Evolutionary conservation across 2,113 vertebrate species (phyloP).

Genomic region (Andinoacara biseriatus): DNA sequence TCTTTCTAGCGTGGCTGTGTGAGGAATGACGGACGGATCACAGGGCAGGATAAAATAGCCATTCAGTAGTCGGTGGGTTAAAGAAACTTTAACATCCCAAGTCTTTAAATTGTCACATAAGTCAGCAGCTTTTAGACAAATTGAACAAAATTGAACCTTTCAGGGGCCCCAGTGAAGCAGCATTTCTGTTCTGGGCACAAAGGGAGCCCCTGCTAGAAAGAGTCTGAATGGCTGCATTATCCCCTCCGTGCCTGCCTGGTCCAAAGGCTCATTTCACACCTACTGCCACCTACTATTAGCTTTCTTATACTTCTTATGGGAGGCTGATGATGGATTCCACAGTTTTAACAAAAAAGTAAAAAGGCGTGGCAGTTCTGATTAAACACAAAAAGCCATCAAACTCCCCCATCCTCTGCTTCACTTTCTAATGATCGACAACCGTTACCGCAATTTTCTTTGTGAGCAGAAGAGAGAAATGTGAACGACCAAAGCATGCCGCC

Average conservation of each 20-base stretch:
- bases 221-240: slow-evolving; percentile 83
- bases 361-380: slow-evolving; percentile 75
- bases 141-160: slow-evolving; percentile 84
- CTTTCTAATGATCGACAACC: slow-evolving; percentile 60
- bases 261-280: slow-evolving; percentile 81
- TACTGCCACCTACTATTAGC: slow-evolving; percentile 84
- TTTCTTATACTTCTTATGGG: slow-evolving; percentile 81
- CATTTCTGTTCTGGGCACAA: slow-evolving; percentile 78
- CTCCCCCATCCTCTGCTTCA: slow-evolving; percentile 40
- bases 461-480: slow-evolving; percentile 52
- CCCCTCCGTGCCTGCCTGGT: slow-evolving; percentile 68
- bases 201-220: slow-evolving; percentile 79
- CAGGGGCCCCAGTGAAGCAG: slow-evolving; percentile 73
- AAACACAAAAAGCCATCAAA: slow-evolving; percentile 74
- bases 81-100: slow-evolving; percentile 80
- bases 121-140: slow-evolving; percentile 84
- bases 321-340: slow-evolving; percentile 79
- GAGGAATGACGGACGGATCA: slow-evolving; percentile 71
- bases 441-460: slow-evolving; percentile 77
- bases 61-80: slow-evolving; percentile 75
- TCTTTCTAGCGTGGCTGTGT: slow-evolving; percentile 36
- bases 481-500: slow-evolving; percentile 45
- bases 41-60: slow-evolving; percentile 58
- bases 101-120: slow-evolving; percentile 84
- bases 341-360: slow-evolving; percentile 79